These are phyloP conservation scores for Hyalella azteca DNA, from an alignment of 2,888 invertebrate genomes.

Conservation along the genomic window DNA sequence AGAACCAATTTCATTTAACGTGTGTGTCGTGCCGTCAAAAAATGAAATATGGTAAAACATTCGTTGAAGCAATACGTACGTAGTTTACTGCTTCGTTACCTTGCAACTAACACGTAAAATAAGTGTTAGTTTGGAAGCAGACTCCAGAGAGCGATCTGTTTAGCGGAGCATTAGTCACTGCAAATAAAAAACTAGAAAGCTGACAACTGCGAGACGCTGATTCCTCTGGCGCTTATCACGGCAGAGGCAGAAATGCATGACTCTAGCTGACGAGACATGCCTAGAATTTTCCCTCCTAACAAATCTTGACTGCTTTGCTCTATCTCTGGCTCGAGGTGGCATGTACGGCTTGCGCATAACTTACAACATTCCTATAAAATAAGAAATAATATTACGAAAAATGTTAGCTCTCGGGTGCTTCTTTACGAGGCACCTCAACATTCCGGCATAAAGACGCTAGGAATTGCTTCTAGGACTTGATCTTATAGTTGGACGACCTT, in stretches of 20 bases:
- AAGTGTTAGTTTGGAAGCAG: no score
- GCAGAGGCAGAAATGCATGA: neutral
- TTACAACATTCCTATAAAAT: conserved; percentile 10
- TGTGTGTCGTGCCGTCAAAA: no score
- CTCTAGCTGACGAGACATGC: neutral
- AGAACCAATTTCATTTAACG: no score
- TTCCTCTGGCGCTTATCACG: conserved; percentile 5
- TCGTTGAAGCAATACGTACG: no score
- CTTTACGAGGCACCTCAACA: neutral
- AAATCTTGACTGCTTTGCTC: conserved; percentile 27
- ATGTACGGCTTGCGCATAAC: neutral
- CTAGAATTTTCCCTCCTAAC: conserved; percentile 16
- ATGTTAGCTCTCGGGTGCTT: neutral
- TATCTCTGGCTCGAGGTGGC: conserved; percentile 16
- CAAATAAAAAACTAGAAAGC: neutral
- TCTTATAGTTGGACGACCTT: no score
- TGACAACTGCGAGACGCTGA: conserved; percentile 26
- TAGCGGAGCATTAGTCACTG: conserved; percentile 21
- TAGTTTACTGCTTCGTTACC: no score
- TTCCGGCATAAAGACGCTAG: neutral
- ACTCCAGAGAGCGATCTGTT: conserved; percentile 3
- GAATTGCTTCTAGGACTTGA: no score
- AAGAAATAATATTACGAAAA: neutral
- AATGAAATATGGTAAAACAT: no score
- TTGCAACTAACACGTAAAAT: no score